Percentiles rank a stretch among this genome's conserved stretches.
These are phyloP conservation scores for Phoxinus dragarum DNA, from an alignment of 2,797 vertebrate species.

Conservation along the genomic window DNA sequence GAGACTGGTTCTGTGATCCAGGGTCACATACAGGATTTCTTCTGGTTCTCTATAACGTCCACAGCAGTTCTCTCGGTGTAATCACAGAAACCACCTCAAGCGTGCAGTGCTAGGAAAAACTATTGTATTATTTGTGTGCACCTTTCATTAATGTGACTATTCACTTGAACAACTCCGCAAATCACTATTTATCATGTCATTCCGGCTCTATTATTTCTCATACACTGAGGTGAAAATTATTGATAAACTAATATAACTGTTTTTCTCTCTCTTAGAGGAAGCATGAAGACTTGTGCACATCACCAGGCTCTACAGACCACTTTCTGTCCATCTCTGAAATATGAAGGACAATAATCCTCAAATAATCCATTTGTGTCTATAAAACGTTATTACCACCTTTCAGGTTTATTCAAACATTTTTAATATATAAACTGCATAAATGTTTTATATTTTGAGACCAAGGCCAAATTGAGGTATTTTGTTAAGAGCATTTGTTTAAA, in stretches of 20 bases:
- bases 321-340: background rate
- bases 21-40: background rate
- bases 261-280: constrained; percentile 64
- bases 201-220: background rate
- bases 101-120: background rate
- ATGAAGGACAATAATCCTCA: background rate
- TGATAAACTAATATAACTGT: background rate
- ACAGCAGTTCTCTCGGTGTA: background rate
- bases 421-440: background rate
- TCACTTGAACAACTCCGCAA: background rate
- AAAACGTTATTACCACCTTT: background rate
- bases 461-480: background rate
- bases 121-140: background rate
- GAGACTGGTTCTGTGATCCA: too few relatives aligned
- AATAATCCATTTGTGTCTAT: background rate
- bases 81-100: constrained; percentile 32
- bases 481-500: background rate
- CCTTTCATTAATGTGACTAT: background rate
- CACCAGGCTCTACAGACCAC: background rate
- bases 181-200: constrained; percentile 12
- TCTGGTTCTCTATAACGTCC: background rate
- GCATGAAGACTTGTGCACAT: constrained; percentile 56
- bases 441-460: background rate
- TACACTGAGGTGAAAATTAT: background rate
- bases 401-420: background rate